A percentile compares a stretch with the other conserved stretches of the same genome.
phyloP scores from a whole-genome alignment of 2,797 vertebrate genomes.

The Meriones psammophilus region DNA sequence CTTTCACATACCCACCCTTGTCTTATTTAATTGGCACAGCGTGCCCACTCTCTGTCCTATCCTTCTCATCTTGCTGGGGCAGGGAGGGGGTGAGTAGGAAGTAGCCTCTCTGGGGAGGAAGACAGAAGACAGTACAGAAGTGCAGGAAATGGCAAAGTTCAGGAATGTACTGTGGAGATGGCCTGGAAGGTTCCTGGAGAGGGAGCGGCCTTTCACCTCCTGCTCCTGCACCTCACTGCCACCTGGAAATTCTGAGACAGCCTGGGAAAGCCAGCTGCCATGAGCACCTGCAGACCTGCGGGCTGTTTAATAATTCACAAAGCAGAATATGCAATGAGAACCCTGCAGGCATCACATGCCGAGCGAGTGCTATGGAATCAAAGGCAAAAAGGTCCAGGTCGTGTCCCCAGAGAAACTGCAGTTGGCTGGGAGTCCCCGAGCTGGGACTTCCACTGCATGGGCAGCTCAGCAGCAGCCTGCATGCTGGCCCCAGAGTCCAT shows the following conservation, averaged over 20 bases:
- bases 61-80: neutral
- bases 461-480: neutral
- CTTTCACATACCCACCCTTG: neutral
- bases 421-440: neutral
- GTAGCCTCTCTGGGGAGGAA: neutral
- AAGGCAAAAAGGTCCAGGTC: neutral
- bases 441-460: too few relatives aligned
- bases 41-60: too few relatives aligned
- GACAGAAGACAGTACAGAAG: neutral
- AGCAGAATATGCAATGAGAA: neutral
- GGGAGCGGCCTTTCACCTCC: neutral
- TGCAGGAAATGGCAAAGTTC: neutral
- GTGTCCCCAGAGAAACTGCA: neutral
- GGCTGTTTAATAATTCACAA: conserved; percentile 25
- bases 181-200: neutral
- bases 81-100: neutral
- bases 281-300: neutral
- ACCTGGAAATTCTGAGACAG: neutral
- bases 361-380: neutral
- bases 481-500: neutral
- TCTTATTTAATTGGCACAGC: neutral
- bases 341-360: neutral
- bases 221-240: neutral
- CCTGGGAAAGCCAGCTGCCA: neutral
- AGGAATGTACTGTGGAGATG: rapidly evolving